Conservation (phyloP, 1,140 invertebrate species). For the Cotesia typhae region DNA sequence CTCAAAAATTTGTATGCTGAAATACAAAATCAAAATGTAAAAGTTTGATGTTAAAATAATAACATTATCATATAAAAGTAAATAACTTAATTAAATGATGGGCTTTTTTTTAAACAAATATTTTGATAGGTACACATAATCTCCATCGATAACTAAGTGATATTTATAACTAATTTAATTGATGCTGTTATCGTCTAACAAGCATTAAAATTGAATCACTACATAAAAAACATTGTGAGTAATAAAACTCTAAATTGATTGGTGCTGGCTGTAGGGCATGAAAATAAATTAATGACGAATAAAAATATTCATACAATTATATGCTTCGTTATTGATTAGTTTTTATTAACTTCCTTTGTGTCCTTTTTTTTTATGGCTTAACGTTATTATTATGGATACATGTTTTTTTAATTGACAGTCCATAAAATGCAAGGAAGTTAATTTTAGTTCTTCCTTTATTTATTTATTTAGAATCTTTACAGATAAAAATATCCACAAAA, state of each 20-base stretch:
- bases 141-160: slow-evolving; percentile 17
- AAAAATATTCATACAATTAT: too few species aligned
- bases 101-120: not conserved
- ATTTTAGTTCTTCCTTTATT: too few species aligned
- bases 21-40: not conserved
- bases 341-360: too few species aligned
- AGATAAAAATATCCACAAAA: too few species aligned
- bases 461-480: too few species aligned
- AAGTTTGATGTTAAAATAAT: not conserved
- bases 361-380: too few species aligned
- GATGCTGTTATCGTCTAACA: not conserved
- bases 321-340: too few species aligned
- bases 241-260: not conserved
- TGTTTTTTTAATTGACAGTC: too few species aligned
- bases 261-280: slow-evolving; percentile 25
- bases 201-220: not conserved
- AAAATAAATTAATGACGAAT: not conserved
- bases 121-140: not conserved
- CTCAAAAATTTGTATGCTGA: slow-evolving; percentile 16
- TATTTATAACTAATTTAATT: slow-evolving; percentile 16
- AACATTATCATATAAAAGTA: not conserved
- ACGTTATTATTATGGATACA: too few species aligned
- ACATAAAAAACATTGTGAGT: not conserved
- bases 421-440: too few species aligned
- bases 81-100: not conserved